Evolutionary conservation across 2,113 vertebrate species (phyloP).

Genomic region (Peromyscus leucopus): DNA sequence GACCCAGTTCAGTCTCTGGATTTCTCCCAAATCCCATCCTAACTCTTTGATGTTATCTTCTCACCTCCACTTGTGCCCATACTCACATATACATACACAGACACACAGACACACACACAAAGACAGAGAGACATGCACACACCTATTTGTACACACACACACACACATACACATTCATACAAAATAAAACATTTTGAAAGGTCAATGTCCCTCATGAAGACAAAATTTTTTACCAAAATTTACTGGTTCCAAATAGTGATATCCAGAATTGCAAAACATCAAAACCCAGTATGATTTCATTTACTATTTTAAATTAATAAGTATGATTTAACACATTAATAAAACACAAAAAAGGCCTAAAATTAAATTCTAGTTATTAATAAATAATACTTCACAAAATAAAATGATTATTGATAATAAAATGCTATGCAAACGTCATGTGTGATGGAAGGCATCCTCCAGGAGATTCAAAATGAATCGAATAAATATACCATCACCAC

Average conservation of each 20-base stretch:
- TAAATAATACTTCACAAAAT: not conserved
- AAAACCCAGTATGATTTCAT: not conserved
- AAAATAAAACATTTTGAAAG: not conserved
- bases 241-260: not conserved
- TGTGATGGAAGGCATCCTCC: not conserved
- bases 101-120: not conserved
- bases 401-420: not conserved
- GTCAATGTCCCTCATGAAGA: not conserved
- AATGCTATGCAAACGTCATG: not conserved
- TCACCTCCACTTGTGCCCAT: not conserved
- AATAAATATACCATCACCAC: not conserved
- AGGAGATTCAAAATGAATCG: not conserved
- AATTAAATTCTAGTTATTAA: not conserved
- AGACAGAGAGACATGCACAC: not conserved
- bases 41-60: not conserved
- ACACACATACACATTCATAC: not conserved
- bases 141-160: not conserved
- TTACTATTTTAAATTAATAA: conserved; percentile 14
- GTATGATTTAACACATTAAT: not conserved
- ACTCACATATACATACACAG: not conserved
- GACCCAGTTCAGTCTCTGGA: not conserved
- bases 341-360: not conserved
- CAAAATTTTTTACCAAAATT: not conserved
- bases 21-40: not conserved
- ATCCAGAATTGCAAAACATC: not conserved